Conservation (phyloP, 2,113 vertebrate species). For the Delphinus delphis region DNA sequence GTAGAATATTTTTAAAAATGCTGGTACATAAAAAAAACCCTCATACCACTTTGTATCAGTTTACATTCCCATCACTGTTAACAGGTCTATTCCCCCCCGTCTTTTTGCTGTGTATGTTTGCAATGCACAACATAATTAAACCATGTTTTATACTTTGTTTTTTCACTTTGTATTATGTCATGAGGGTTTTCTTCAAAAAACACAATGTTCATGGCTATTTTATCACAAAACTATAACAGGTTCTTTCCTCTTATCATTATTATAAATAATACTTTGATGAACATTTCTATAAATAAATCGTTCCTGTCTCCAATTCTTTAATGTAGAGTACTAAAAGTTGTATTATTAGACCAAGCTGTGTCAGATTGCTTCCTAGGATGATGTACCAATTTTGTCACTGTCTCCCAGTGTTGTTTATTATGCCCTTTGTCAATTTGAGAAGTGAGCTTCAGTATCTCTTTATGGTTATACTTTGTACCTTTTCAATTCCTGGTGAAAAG, state of each 20-base stretch:
- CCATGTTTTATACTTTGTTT: not conserved
- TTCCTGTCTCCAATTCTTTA: not conserved
- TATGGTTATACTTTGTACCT: not conserved
- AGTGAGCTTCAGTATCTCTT: not conserved
- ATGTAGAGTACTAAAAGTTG: not conserved
- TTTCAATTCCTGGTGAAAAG: not conserved
- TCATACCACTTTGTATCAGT: not conserved
- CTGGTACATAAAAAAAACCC: not conserved
- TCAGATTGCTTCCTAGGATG: not conserved
- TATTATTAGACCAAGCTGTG: not conserved
- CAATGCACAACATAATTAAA: not conserved
- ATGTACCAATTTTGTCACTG: not conserved
- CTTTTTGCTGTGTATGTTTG: not conserved
- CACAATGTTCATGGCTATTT: not conserved
- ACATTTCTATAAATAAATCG: not conserved
- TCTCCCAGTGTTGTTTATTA: not conserved
- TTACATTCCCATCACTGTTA: not conserved
- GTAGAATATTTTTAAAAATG: not conserved
- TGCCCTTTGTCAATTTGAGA: not conserved
- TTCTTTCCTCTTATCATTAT: constrained; percentile 15
- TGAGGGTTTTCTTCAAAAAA: not conserved
- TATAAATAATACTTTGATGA: not conserved
- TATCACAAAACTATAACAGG: not conserved
- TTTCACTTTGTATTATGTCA: not conserved
- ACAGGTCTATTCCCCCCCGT: not conserved